Evolutionary conservation across 2,888 invertebrate species (phyloP).

Genomic region (Eupithecia subumbrata): DNA sequence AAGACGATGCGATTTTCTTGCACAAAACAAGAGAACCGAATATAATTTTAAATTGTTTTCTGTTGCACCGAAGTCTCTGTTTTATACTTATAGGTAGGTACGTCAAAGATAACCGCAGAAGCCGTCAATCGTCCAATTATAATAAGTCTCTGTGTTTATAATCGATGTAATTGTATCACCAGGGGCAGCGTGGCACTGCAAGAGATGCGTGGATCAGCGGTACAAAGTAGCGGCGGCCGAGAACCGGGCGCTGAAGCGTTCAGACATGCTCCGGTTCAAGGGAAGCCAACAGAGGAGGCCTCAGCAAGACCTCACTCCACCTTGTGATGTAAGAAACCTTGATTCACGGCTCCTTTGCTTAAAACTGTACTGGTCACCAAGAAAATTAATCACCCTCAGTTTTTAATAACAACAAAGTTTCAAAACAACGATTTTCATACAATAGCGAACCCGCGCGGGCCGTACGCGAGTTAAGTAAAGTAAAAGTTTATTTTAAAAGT

Average conservation of each 20-base stretch:
- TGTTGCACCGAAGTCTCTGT: no score
- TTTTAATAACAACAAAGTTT: no score
- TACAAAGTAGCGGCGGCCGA: constrained; percentile 85
- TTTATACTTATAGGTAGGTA: no score
- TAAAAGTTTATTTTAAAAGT: no score
- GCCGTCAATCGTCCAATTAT: no score
- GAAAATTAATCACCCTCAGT: no score
- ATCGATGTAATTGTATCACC: constrained; percentile 9
- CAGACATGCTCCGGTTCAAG: constrained; percentile 84
- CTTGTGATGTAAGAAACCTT: constrained; percentile 72
- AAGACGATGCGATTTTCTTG: neutral
- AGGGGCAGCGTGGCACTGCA: constrained; percentile 88
- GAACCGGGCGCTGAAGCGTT: constrained; percentile 85
- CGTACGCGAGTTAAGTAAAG: no score
- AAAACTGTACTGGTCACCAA: neutral
- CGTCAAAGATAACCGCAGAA: no score
- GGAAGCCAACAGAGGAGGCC: constrained; percentile 81
- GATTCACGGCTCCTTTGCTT: neutral
- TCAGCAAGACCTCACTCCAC: constrained; percentile 77
- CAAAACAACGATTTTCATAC: no score
- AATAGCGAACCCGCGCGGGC: no score
- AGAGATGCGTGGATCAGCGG: constrained; percentile 86
- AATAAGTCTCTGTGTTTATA: neutral
- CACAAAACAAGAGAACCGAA: neutral
- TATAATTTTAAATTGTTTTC: neutral